These are phyloP conservation scores for Gonatopus flavifemur DNA, from an alignment of 1,140 invertebrate species.

Conservation along the genomic window DNA sequence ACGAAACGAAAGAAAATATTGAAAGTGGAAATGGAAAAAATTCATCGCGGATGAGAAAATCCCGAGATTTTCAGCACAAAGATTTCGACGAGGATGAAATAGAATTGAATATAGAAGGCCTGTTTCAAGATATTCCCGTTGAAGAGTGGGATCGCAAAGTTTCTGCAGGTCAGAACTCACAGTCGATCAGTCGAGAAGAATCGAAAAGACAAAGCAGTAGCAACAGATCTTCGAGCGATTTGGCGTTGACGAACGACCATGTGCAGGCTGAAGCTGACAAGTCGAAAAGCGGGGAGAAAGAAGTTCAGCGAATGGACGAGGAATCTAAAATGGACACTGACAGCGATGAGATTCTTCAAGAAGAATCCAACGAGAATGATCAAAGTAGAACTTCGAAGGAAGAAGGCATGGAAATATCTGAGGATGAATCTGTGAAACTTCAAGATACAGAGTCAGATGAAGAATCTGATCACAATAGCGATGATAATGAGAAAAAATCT, in stretches of 20 bases:
- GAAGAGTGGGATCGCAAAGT: slow-evolving; percentile 16
- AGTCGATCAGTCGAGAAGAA: slow-evolving; percentile 8
- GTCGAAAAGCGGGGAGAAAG: background rate
- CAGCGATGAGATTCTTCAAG: background rate
- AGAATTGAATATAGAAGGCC: background rate
- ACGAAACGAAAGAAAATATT: background rate
- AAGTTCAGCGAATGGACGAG: background rate
- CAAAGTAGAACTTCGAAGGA: too few relatives aligned
- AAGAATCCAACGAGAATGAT: background rate
- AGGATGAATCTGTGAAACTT: background rate
- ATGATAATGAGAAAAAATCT: background rate
- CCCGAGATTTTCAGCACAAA: too few relatives aligned
- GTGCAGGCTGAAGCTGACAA: slow-evolving; percentile 16
- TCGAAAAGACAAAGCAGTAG: slow-evolving; percentile 14
- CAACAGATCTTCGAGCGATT: slow-evolving; percentile 29
- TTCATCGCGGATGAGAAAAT: too few relatives aligned
- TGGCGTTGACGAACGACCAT: slow-evolving; percentile 22
- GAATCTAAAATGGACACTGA: background rate
- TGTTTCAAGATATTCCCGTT: slow-evolving; percentile 29
- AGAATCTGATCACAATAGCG: background rate
- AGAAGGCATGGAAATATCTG: too few relatives aligned
- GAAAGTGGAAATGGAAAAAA: background rate
- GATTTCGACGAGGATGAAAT: slow-evolving; percentile 3
- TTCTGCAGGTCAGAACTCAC: background rate
- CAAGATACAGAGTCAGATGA: slow-evolving; percentile 11